These are phyloP conservation scores for Sebastes wilsoni DNA, from an alignment of 2,797 vertebrate genomes.

Conservation along the genomic window DNA sequence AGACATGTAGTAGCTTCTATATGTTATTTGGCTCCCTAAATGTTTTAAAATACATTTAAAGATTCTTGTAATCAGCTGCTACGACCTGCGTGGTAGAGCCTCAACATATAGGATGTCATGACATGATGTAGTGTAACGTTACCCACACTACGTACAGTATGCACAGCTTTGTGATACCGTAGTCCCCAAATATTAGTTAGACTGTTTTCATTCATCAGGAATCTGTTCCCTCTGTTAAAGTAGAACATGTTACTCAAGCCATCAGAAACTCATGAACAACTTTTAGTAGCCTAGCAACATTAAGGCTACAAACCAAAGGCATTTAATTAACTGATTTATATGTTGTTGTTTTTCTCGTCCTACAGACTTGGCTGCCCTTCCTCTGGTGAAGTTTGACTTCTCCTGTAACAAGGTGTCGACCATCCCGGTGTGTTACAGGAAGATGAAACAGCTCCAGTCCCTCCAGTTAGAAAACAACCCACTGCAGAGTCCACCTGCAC, in stretches of 20 bases:
- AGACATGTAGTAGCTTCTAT: neutral
- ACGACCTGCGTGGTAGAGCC: neutral
- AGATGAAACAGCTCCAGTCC: conserved; percentile 91
- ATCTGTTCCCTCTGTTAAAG: too few relatives aligned
- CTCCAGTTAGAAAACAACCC: conserved; percentile 95
- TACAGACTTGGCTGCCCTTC: conserved; percentile 92
- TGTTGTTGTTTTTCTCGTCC: neutral
- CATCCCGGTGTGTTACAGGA: conserved; percentile 93
- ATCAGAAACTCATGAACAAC: neutral
- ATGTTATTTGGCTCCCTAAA: neutral
- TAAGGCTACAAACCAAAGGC: neutral
- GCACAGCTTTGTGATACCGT: neutral
- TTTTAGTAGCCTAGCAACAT: too few relatives aligned
- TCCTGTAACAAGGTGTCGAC: conserved; percentile 96
- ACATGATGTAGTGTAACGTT: neutral
- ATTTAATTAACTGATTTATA: neutral
- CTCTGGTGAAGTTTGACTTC: conserved; percentile 96
- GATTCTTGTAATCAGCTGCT: neutral
- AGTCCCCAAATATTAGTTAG: neutral
- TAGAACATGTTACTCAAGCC: too few relatives aligned
- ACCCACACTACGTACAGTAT: neutral
- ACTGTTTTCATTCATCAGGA: too few relatives aligned
- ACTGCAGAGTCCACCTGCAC: conserved; percentile 94
- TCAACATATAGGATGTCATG: neutral
- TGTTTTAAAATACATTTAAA: neutral